Evolutionary conservation across 2,113 vertebrate species (phyloP).

Genomic region (Rhinoptilus africanus): DNA sequence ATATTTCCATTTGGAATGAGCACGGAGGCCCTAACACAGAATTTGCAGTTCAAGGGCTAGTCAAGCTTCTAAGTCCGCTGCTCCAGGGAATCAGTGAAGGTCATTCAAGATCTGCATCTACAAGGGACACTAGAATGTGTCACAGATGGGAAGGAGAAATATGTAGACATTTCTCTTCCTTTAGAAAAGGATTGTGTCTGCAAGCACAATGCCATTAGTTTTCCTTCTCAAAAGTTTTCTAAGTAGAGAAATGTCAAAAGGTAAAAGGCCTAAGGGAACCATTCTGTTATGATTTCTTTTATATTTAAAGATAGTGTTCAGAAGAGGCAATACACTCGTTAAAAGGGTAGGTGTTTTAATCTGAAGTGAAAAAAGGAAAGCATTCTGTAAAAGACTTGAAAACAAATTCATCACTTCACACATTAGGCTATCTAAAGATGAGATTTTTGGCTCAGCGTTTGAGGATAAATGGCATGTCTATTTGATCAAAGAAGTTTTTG

Average conservation of each 20-base stretch:
- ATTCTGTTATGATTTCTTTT: conserved; percentile 7
- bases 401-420: conserved; percentile 62
- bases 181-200: background rate
- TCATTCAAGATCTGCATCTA: background rate
- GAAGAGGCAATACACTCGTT: conserved; percentile 30
- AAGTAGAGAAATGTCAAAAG: conserved; percentile 11
- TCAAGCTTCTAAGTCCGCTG: background rate
- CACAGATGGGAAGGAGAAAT: background rate
- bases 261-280: background rate
- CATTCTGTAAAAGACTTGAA: conserved; percentile 39
- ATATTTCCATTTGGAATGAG: background rate
- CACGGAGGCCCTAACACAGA: background rate
- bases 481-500: conserved; percentile 30
- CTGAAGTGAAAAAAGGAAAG: conserved; percentile 48
- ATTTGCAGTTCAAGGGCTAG: background rate
- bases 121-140: background rate
- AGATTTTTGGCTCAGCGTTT: conserved; percentile 31
- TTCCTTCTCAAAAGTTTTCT: background rate
- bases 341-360: conserved; percentile 57
- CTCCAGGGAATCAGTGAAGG: background rate
- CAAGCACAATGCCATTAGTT: background rate
- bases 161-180: background rate
- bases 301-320: conserved; percentile 31
- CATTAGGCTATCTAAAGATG: conserved; percentile 53
- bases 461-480: conserved; percentile 27